phyloP scores from a whole-genome alignment of 2,888 invertebrate genomes.

The Lutraria lutraria region DNA sequence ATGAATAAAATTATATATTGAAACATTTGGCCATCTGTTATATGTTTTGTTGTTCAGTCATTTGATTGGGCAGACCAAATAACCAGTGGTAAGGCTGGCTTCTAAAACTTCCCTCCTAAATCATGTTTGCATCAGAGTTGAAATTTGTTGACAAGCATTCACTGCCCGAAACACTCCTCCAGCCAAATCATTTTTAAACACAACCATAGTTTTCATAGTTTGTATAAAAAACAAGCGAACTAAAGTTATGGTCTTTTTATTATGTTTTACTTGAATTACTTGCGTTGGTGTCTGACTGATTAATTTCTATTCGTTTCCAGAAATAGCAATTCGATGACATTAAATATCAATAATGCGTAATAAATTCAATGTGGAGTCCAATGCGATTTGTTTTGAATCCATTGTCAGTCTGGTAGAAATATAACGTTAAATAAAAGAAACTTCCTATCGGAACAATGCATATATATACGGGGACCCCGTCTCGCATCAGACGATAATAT shows the following conservation, averaged over 20 bases:
- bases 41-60: too few relatives aligned
- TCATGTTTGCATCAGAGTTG: too few relatives aligned
- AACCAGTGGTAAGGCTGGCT: too few relatives aligned
- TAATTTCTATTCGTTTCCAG: conserved; percentile 4
- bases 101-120: too few relatives aligned
- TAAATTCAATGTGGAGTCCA: neutral
- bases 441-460: neutral
- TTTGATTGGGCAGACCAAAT: too few relatives aligned
- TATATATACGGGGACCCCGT: neutral
- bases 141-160: too few relatives aligned
- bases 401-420: neutral
- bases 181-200: too few relatives aligned
- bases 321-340: neutral
- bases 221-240: neutral
- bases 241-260: neutral
- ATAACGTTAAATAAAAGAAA: neutral
- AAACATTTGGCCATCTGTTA: too few relatives aligned
- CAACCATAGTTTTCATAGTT: too few relatives aligned
- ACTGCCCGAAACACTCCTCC: too few relatives aligned
- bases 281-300: conserved; percentile 15
- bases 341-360: conserved; percentile 11
- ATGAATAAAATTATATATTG: too few relatives aligned
- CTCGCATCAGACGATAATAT: neutral
- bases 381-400: neutral
- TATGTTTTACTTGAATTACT: neutral